Conservation (phyloP, 2,113 vertebrate species). For the Synodontis membranacea region DNA sequence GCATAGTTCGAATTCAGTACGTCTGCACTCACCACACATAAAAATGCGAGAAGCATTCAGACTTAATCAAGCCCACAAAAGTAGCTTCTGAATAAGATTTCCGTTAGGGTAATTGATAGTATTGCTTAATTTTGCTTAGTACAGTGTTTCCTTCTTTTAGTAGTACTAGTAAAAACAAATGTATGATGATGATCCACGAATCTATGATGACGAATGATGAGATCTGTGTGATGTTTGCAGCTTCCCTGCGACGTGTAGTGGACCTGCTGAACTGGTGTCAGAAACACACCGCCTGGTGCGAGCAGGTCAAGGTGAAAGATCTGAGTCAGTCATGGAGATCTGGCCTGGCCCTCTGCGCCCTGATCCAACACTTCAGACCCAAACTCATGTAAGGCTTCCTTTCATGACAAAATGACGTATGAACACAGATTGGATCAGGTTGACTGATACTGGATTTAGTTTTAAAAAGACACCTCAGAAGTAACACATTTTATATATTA, state of each 20-base stretch:
- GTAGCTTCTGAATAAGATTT: neutral
- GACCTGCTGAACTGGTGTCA: conserved; percentile 89
- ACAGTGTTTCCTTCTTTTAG: neutral
- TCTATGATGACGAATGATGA: too few relatives aligned
- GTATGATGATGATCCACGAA: too few relatives aligned
- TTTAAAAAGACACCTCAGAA: neutral
- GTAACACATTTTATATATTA: too few relatives aligned
- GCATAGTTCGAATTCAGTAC: neutral
- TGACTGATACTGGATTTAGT: neutral
- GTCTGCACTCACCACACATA: neutral
- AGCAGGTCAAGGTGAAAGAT: conserved; percentile 74
- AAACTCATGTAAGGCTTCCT: conserved; percentile 80
- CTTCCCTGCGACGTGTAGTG: conserved; percentile 66
- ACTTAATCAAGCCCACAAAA: neutral
- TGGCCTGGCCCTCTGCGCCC: conserved; percentile 84
- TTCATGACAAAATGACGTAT: neutral
- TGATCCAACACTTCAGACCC: conserved; percentile 83
- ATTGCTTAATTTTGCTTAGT: neutral
- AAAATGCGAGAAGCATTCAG: too few relatives aligned
- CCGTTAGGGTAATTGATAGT: neutral
- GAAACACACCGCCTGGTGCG: conserved; percentile 78
- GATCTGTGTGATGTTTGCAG: conserved; percentile 42
- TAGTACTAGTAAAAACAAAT: neutral
- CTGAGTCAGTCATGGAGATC: conserved; percentile 85
- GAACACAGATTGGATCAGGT: neutral